These are phyloP conservation scores for Musca vetustissima DNA, from an alignment of 1,140 invertebrate species.

Conservation along the genomic window DNA sequence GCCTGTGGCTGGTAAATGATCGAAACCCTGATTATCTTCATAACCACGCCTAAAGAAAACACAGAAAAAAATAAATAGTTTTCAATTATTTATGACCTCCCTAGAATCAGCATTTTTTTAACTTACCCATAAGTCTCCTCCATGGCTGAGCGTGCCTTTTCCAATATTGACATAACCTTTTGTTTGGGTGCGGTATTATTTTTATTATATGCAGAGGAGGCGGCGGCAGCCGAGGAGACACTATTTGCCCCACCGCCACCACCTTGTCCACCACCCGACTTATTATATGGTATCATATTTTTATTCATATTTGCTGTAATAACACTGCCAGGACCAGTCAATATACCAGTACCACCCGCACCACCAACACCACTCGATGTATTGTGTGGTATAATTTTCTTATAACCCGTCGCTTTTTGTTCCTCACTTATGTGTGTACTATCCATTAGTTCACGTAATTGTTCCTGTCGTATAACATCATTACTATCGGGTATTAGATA, in stretches of 20 bases:
- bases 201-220: slow-evolving; percentile 56
- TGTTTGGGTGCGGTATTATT: slow-evolving; percentile 67
- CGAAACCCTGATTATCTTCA: slow-evolving; percentile 46
- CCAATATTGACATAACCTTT: slow-evolving; percentile 80
- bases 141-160: slow-evolving; percentile 77
- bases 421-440: slow-evolving; percentile 51
- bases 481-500: slow-evolving; percentile 71
- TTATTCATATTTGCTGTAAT: too few relatives aligned
- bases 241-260: slow-evolving; percentile 5
- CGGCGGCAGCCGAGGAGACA: slow-evolving; percentile 37
- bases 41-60: slow-evolving; percentile 42
- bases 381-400: slow-evolving; percentile 34
- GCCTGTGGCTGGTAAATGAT: slow-evolving; percentile 43
- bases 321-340: slow-evolving; percentile 6
- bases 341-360: not conserved
- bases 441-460: slow-evolving; percentile 49
- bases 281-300: too few relatives aligned
- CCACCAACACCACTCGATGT: not conserved
- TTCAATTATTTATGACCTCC: not conserved
- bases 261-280: not conserved
- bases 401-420: slow-evolving; percentile 37
- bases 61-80: not conserved
- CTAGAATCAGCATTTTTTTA: too few relatives aligned
- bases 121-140: slow-evolving; percentile 70
- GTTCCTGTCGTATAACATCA: slow-evolving; percentile 51